phyloP scores from a whole-genome alignment of 2,797 vertebrate genomes.

The Catharus ustulatus region DNA sequence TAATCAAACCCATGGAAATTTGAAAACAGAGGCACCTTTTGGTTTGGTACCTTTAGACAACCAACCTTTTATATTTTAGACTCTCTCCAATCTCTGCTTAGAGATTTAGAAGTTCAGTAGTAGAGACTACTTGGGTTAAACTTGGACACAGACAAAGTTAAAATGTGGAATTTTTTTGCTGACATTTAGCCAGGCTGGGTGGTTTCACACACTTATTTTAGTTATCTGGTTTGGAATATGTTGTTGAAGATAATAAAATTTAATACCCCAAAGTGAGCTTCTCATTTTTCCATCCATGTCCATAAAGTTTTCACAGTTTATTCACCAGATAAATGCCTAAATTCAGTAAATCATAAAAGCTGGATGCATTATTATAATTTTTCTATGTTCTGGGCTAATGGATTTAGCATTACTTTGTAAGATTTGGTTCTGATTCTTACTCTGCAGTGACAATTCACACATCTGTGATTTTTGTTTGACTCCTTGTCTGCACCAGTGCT shows the following conservation, averaged over 20 bases:
- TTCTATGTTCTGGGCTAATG: neutral
- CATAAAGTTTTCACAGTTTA: neutral
- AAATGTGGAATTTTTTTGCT: neutral
- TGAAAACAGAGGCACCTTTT: neutral
- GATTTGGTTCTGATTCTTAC: neutral
- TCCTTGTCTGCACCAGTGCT: neutral
- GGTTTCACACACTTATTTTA: neutral
- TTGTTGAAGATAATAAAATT: neutral
- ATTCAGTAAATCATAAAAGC: neutral
- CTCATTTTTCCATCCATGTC: neutral
- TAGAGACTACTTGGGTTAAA: rapidly evolving
- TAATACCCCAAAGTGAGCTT: neutral
- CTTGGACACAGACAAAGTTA: neutral
- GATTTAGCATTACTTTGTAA: neutral
- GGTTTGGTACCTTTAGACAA: neutral
- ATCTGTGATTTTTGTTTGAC: neutral
- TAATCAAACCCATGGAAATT: neutral
- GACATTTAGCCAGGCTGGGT: neutral
- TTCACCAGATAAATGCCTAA: neutral
- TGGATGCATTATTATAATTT: neutral
- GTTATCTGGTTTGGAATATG: neutral
- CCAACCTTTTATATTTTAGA: neutral
- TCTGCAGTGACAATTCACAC: neutral
- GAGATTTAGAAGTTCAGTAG: neutral
- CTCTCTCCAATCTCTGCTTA: too few relatives aligned